A percentile compares a stretch with the other conserved stretches of the same genome.
These are phyloP conservation scores for Amniataba percoides DNA, from an alignment of 2,797 vertebrate species.

Conservation along the genomic window DNA sequence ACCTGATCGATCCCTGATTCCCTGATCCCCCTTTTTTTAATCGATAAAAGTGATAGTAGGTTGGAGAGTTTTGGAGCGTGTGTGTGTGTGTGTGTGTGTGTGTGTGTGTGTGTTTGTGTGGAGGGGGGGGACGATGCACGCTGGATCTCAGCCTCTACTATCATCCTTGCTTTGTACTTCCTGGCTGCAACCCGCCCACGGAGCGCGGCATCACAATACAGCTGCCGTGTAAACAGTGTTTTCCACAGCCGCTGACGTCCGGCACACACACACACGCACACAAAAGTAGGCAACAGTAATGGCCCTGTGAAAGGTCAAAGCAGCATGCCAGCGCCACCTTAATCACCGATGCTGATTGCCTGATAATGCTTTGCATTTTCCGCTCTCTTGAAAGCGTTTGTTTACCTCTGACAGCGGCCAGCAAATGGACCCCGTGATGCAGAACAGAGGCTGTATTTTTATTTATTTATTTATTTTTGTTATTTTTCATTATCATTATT, in stretches of 20 bases:
- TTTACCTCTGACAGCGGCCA: constrained; percentile 27
- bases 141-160: constrained; percentile 73
- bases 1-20: constrained; percentile 58
- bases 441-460: neutral
- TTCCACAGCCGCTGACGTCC: constrained; percentile 69
- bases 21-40: too few species aligned
- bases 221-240: constrained; percentile 73
- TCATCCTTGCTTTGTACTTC: constrained; percentile 76
- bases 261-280: constrained; percentile 8
- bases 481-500: too few species aligned
- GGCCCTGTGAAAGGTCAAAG: constrained; percentile 69
- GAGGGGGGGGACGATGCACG: constrained; percentile 52
- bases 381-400: constrained; percentile 46
- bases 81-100: too few species aligned
- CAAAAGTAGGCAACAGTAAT: constrained; percentile 54
- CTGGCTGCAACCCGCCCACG: constrained; percentile 79
- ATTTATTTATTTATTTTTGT: too few species aligned
- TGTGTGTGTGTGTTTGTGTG: too few species aligned
- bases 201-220: constrained; percentile 67
- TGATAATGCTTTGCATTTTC: constrained; percentile 59
- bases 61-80: too few species aligned
- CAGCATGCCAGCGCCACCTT: constrained; percentile 59
- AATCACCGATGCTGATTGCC: constrained; percentile 63
- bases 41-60: too few species aligned
- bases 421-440: constrained; percentile 32